These are phyloP conservation scores for Elephantulus edwardii DNA, from an alignment of 2,113 vertebrate genomes.

Conservation along the genomic window DNA sequence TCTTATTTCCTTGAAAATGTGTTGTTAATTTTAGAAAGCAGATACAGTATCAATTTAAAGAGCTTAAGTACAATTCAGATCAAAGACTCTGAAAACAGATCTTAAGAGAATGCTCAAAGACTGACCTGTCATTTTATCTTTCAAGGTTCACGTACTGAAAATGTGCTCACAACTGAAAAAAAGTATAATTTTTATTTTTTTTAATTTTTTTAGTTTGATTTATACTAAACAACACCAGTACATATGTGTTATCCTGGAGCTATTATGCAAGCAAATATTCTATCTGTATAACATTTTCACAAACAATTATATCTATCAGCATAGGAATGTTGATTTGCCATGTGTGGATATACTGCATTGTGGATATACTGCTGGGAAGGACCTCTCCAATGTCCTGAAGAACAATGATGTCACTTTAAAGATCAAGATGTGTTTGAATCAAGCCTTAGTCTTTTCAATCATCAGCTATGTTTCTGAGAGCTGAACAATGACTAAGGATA, in stretches of 20 bases:
- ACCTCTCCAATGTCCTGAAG: no score
- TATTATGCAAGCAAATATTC: not conserved
- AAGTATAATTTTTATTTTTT: not conserved
- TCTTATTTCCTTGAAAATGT: not conserved
- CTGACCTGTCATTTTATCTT: not conserved
- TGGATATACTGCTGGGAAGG: no score
- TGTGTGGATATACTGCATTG: no score
- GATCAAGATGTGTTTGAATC: no score
- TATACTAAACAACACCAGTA: not conserved
- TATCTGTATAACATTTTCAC: not conserved
- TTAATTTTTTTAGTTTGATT: no score
- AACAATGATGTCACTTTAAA: no score
- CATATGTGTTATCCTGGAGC: not conserved
- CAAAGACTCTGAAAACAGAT: conserved; percentile 11
- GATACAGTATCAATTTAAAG: not conserved
- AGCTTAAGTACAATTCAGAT: conserved; percentile 8
- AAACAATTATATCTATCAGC: not conserved
- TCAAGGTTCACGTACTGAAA: conserved; percentile 1
- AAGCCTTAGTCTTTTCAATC: no score
- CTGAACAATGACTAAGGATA: no score
- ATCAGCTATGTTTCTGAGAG: no score
- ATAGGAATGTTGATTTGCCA: not conserved
- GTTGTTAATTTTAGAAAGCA: conserved; percentile 32
- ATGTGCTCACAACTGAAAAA: not conserved
- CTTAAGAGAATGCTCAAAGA: not conserved